Percentiles rank a stretch among this genome's conserved stretches.
Conservation (phyloP, 2,113 vertebrate species). For the Nycticryphes semicollaris region DNA sequence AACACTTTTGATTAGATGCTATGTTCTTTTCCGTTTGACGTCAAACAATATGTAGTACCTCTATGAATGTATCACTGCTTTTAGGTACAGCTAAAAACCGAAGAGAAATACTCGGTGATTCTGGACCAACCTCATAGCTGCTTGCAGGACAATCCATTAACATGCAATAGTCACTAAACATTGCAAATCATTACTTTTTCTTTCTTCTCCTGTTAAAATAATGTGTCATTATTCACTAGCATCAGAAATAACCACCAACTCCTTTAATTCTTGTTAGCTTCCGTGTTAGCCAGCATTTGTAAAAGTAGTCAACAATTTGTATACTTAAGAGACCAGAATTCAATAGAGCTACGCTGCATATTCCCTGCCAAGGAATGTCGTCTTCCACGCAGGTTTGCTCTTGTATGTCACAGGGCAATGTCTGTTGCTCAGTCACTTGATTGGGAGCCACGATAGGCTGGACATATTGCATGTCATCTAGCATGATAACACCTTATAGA, state of each 20-base stretch:
- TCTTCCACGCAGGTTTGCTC: neutral
- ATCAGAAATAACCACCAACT: neutral
- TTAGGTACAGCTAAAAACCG: neutral
- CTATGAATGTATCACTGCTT: neutral
- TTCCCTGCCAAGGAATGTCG: fast-evolving
- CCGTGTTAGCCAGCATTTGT: neutral
- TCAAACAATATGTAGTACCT: neutral
- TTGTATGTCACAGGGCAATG: neutral
- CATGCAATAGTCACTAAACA: neutral
- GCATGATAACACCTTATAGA: neutral
- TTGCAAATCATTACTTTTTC: neutral
- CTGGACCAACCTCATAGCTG: neutral
- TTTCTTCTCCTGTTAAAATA: neutral
- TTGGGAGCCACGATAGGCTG: neutral
- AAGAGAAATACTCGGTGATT: neutral
- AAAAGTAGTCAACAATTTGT: neutral
- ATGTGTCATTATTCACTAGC: neutral
- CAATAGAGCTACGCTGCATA: neutral
- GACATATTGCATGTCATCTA: neutral
- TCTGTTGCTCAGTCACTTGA: neutral
- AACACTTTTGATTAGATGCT: neutral
- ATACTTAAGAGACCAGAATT: neutral
- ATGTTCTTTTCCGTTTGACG: neutral
- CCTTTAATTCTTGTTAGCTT: neutral
- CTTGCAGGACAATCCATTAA: neutral